Evolutionary conservation across 2,797 vertebrate genomes (phyloP).

Genomic region (Mionectes olivaceus): DNA sequence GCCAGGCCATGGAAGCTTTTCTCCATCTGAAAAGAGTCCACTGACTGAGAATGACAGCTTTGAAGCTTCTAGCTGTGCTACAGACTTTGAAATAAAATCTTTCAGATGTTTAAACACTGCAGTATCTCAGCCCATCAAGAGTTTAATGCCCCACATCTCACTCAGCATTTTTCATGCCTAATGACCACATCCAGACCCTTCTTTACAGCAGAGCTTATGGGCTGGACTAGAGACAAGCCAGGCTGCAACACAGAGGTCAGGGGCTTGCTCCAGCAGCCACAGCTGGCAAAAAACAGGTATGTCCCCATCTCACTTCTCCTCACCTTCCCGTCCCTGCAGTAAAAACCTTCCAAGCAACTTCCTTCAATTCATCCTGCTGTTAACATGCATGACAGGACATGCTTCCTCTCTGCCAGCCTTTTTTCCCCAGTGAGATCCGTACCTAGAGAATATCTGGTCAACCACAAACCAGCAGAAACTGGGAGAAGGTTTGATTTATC

Average conservation of each 20-base stretch:
- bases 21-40: neutral
- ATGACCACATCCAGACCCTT: neutral
- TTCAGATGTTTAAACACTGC: neutral
- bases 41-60: neutral
- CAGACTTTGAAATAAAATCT: constrained; percentile 9
- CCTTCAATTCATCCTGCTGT: neutral
- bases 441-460: neutral
- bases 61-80: neutral
- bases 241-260: neutral
- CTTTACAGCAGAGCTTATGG: neutral
- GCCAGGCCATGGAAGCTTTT: neutral
- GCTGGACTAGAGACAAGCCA: neutral
- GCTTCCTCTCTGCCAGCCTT: neutral
- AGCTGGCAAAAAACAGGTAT: neutral
- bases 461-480: neutral
- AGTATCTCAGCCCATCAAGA: neutral
- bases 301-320: neutral
- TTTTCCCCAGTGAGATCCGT: neutral
- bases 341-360: neutral
- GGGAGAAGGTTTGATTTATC: neutral
- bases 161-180: neutral
- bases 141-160: neutral
- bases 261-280: neutral
- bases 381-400: neutral
- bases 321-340: neutral